These are phyloP conservation scores for Pyxicephalus adspersus DNA, from an alignment of 2,113 vertebrate genomes.

Conservation along the genomic window DNA sequence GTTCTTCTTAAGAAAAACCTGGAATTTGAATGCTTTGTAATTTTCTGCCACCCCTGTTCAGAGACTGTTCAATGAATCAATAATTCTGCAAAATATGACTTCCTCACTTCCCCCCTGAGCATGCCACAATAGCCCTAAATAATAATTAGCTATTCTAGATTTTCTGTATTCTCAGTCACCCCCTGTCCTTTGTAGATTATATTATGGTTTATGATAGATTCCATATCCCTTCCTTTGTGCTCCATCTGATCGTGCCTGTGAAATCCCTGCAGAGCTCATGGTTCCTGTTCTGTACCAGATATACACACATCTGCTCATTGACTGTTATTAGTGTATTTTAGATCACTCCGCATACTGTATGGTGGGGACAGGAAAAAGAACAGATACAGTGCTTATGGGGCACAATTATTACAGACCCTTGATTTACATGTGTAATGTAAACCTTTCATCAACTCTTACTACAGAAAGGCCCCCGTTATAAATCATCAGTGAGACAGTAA, in stretches of 20 bases:
- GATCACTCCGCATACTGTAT: not conserved
- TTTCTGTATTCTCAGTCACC: not conserved
- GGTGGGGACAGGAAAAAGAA: constrained; percentile 17
- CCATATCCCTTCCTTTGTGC: not conserved
- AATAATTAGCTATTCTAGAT: not conserved
- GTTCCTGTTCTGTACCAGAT: constrained; percentile 5
- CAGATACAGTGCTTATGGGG: constrained; percentile 4
- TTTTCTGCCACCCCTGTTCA: not conserved
- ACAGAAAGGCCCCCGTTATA: constrained; percentile 18
- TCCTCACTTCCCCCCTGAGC: not conserved
- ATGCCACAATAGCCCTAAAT: not conserved
- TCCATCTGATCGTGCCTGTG: not conserved
- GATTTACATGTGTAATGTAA: constrained; percentile 8
- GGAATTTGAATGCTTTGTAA: not conserved
- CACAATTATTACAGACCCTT: not conserved
- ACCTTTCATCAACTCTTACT: constrained; percentile 44
- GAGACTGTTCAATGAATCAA: constrained; percentile 8
- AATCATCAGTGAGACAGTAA: constrained; percentile 20
- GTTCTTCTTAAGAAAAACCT: not conserved
- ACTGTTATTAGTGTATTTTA: constrained; percentile 6
- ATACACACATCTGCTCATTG: constrained; percentile 30
- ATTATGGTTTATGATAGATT: constrained; percentile 29
- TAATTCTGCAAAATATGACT: not conserved
- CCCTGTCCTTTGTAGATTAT: constrained; percentile 3
- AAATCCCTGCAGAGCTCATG: constrained; percentile 22